Base-by-base conservation (phyloP, 2,888 invertebrate species). In the Drosophila buzzatii region DNA sequence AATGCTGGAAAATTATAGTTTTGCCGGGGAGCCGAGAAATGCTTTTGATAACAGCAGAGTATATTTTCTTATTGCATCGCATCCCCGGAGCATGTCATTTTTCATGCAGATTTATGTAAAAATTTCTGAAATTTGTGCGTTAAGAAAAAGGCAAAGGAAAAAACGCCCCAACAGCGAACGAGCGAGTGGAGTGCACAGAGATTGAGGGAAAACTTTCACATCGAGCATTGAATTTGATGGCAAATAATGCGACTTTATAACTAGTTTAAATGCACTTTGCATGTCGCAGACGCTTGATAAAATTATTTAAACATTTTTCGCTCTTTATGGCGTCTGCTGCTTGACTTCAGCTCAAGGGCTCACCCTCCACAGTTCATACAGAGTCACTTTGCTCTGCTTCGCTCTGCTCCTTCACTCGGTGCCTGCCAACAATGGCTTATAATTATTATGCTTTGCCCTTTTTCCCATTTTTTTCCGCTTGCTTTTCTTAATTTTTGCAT, bases 231-330 rank as follows among this genome's bases (percentile, higher is more conserved):
- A 76, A 76, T 87, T 84, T 84, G 89, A 84, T 89, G 73, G 89
- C 73, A 81, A 85, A 89, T 85, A 85, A 85, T 85, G 87, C 79
- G 85, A 89, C 89, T 85, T 89, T 84, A 81, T 89, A 85, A 85
- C 89, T 86, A 89, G 74, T 85, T 83, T 70, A 89, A 85, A 86
- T 89, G 85, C 85, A 84, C 81, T 85, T 89, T 86, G 79, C 89
- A 84, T 89, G 85, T 81, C 79, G 76, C 77, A 79, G 76, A 70
- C 60, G 68, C 76, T 80, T 79, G 72, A 79, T 76, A 73, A 80
- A 69, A 81, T 79, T 76, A 73, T 66, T 76, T 81, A 76, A 78
- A 69, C 51, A 68, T 76, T 72, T 63, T 67, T 39, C 47, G 55
- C 56, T 55, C 42, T 76, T 76, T 66, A 65, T 76, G 56, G 39